Base-by-base conservation (phyloP, 2,888 invertebrate genomes). In the Harpalus rubripes region DNA sequence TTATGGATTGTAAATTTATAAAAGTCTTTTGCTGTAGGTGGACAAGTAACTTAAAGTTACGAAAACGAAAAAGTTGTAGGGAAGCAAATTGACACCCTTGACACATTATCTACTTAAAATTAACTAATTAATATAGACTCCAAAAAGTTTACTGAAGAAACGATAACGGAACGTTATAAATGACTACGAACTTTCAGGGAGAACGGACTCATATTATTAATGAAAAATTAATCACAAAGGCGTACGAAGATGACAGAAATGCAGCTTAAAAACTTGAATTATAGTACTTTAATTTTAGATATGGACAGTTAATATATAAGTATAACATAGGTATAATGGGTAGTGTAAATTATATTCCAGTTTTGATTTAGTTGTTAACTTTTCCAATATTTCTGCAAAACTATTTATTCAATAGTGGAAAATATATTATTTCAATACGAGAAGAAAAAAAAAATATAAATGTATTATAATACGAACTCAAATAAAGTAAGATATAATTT, bases 41-140 rank as follows among this genome's bases (percentile, higher is more conserved):
- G 44, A 52, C 44, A 52, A 52, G 44, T 52, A 12, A n/a, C n/a
- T 4, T 12, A 52, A 52, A 8, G 8, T 12, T 52, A 10, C 44
- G 12, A 52, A 52, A 52, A 52, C 44, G 12, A 52, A 52, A 52
- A 52, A 52, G 44, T 52, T 52, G 44, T 52, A 52, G 10, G 44
- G 44, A 52, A 52, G 44, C 44, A 52, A 52, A 52, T 52, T 52
- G 44, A 12, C 44, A 52, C 44, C 44, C 44, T 52, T 52, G 44
- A 52, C 44, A 52, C 12, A 52, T 52, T 52, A 52, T 52, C 44
- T 12, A 52, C 44, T 52, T 52, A 52, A 52, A 52, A 52, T 52
- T 52, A 52, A 52, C 44, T 52, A 52, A 52, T 52, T 52, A 52
- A 52, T 52, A 52, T 52, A 52, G 44, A 52, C 44, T 52, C 44